Percentiles rank a stretch among this genome's conserved stretches.
These are phyloP conservation scores for Blennius ocellaris DNA, from an alignment of 2,113 vertebrate species.

Conservation along the genomic window DNA sequence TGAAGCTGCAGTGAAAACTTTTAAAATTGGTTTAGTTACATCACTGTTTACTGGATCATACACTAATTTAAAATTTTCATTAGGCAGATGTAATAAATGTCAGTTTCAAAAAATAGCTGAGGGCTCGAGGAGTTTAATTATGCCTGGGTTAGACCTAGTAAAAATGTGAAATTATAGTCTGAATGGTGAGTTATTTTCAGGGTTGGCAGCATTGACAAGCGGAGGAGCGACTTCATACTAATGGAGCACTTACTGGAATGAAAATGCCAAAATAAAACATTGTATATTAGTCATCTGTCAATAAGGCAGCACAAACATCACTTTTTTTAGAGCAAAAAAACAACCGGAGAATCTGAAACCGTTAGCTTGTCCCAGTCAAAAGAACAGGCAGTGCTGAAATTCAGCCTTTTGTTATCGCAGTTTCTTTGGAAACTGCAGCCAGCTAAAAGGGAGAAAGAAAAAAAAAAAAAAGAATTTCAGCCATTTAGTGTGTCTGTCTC, in stretches of 20 bases:
- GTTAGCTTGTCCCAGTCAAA: constrained; percentile 17
- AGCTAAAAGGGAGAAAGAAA: constrained; percentile 38
- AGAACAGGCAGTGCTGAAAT: constrained; percentile 35
- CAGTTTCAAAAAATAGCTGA: neutral
- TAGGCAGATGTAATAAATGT: neutral
- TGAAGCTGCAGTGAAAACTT: neutral
- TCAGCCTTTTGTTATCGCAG: constrained; percentile 43
- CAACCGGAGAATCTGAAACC: constrained; percentile 12
- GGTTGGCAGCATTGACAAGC: constrained; percentile 21
- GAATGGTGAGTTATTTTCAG: constrained; percentile 41
- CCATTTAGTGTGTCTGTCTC: constrained; percentile 62
- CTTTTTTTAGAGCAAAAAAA: constrained; percentile 20
- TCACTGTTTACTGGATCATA: neutral
- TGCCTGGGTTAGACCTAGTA: neutral
- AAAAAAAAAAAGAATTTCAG: constrained; percentile 25
- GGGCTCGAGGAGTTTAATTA: neutral
- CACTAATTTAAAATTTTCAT: neutral
- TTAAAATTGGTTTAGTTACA: neutral
- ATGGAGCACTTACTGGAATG: constrained; percentile 60
- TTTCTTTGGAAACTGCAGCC: constrained; percentile 40
- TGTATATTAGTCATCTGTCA: constrained; percentile 44
- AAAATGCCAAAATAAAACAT: constrained; percentile 59
- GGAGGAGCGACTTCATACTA: constrained; percentile 32
- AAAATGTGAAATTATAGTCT: constrained; percentile 21
- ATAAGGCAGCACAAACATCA: constrained; percentile 27